These are phyloP conservation scores for Smutsia gigantea DNA, from an alignment of 2,797 vertebrate genomes.

Conservation along the genomic window DNA sequence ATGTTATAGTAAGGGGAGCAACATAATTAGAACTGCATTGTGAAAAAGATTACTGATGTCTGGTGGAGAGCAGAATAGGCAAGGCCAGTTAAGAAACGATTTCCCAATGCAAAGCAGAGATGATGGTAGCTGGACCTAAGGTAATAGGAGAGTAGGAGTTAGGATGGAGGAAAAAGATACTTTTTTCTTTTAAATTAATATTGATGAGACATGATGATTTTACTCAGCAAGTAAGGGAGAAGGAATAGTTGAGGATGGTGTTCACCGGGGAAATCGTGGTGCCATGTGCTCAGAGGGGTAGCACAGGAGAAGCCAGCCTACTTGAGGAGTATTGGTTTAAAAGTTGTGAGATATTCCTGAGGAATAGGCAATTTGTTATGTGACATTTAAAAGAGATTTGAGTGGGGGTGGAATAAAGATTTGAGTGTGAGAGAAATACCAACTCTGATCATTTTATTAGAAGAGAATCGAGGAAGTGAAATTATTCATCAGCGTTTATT, in stretches of 20 bases:
- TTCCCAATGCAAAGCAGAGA: background rate
- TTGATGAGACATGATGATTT: background rate
- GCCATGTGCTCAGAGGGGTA: background rate
- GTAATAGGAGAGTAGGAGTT: background rate
- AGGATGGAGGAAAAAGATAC: background rate
- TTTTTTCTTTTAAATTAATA: background rate
- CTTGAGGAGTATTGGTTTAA: background rate
- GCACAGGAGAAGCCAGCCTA: background rate
- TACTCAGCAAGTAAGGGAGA: background rate
- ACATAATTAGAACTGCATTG: background rate
- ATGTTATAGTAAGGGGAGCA: background rate
- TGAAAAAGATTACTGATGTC: background rate
- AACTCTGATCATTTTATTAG: constrained; percentile 24
- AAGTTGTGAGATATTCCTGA: background rate
- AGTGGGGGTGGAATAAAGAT: background rate
- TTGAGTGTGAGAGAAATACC: background rate
- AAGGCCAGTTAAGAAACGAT: background rate
- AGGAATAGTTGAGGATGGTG: background rate
- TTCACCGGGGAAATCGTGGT: background rate
- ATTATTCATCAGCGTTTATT: constrained; percentile 48
- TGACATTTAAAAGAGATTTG: constrained; percentile 5
- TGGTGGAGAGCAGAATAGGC: background rate
- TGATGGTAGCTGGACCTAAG: background rate
- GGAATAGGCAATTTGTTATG: background rate
- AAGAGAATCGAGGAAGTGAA: constrained; percentile 50